Evolutionary conservation across 2,113 vertebrate genomes (phyloP).

Genomic region (Piprites chloris): DNA sequence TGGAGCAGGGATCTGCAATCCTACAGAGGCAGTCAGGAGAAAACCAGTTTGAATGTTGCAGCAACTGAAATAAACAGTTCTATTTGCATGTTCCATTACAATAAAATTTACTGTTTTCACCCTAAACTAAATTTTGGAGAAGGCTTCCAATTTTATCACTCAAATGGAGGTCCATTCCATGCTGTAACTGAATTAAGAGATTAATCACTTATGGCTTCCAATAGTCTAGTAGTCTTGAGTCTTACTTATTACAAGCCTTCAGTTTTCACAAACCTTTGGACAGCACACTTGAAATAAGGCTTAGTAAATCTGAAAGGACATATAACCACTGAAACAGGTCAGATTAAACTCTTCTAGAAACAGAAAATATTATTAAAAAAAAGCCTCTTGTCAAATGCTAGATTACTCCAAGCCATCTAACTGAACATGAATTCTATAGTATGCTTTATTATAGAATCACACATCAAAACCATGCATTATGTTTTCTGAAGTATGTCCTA

Average conservation of each 20-base stretch:
- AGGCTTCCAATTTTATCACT: not conserved
- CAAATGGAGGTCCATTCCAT: not conserved
- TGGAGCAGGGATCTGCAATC: not conserved
- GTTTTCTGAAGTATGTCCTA: not conserved
- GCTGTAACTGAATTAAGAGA: not conserved
- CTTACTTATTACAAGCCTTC: not conserved
- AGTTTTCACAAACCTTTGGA: not conserved
- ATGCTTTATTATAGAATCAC: not conserved
- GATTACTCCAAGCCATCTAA: not conserved
- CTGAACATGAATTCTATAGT: not conserved
- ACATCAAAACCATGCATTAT: not conserved
- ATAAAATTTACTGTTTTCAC: not conserved
- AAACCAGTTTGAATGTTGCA: not conserved
- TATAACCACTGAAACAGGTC: not conserved
- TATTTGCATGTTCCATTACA: not conserved
- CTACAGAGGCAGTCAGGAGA: not conserved
- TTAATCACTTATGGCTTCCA: not conserved
- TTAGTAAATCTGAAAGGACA: not conserved
- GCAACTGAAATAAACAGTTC: not conserved
- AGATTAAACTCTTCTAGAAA: not conserved
- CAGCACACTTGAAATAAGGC: not conserved
- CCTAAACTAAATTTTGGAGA: not conserved
- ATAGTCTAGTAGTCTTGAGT: not conserved
- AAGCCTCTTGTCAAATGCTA: not conserved
- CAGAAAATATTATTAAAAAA: not conserved